Percentiles rank a stretch among this genome's conserved stretches.
Conservation (phyloP, 2,888 invertebrate species). For the Apodemia duryi region DNA sequence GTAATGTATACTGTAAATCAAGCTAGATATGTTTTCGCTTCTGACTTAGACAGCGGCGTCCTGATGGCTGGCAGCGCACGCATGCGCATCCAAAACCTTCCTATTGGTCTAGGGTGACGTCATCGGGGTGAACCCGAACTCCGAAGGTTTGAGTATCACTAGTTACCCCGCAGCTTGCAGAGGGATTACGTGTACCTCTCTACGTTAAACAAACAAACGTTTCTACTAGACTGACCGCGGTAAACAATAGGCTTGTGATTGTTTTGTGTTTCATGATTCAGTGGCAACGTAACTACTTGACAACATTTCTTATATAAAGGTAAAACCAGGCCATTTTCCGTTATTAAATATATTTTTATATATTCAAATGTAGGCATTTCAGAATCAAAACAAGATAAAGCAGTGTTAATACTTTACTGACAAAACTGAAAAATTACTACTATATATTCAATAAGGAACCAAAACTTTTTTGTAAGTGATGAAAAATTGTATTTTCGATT, state of each 20-base stretch:
- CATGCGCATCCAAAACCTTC: conserved; percentile 64
- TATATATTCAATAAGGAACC: too few species aligned
- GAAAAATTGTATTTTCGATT: too few species aligned
- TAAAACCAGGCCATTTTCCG: conserved; percentile 19
- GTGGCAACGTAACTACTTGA: not conserved
- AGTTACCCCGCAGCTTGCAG: conserved; percentile 68
- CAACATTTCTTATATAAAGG: conserved; percentile 22
- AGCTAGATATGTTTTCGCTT: conserved; percentile 39
- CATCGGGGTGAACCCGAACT: conserved; percentile 74
- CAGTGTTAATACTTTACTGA: not conserved
- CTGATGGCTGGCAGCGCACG: conserved; percentile 64
- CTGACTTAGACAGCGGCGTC: conserved; percentile 57
- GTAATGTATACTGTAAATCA: conserved; percentile 50
- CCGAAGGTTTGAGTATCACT: conserved; percentile 68
- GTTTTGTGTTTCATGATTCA: conserved; percentile 25
- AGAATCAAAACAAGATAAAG: conserved; percentile 1
- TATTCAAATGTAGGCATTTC: not conserved
- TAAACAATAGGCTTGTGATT: conserved; percentile 33
- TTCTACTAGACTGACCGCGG: conserved; percentile 34
- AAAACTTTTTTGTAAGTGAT: too few species aligned
- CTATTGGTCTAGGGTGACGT: conserved; percentile 76
- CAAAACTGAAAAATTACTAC: too few species aligned
- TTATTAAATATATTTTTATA: not conserved
- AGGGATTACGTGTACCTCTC: conserved; percentile 52
- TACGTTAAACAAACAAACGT: conserved; percentile 59